Evolutionary conservation across 2,113 vertebrate species (phyloP), one percentile per base, ranked within the genome.

Genomic region (Ancistrus triradiatus): DNA sequence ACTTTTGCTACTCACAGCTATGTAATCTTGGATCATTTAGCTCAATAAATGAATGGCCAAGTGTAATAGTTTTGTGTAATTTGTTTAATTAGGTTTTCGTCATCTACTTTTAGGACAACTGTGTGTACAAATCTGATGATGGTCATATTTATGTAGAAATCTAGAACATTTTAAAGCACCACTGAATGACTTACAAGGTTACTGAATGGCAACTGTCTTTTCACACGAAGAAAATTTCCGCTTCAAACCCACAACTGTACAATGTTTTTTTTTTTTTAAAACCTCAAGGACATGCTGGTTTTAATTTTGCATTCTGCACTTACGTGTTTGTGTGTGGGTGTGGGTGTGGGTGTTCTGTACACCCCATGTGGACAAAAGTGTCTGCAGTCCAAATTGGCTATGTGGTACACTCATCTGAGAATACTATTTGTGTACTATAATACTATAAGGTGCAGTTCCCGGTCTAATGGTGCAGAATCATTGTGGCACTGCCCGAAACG

Each of bases 261-360:
- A 63, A 58, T 28, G 22, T 27, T 70, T 27, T n/a, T n/a, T n/a
- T n/a, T n/a, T n/a, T n/a, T n/a, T n/a, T 22, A 27, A 17, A 38
- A 15, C 43, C 31, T 14, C 1, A 24, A 48, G 51, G 9, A 47
- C 40, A 25, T 37, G 21, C 28, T 38, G 31, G 47, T 53, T 14
- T 40, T 25, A 60, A 48, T 22, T 33, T 51, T 22, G 31, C n/a
- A 44, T 33, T 22, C 5, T 27, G 52, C 5, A 24, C 60, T 44
- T 55, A 17, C 11, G 51, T 37, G 14, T 25, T n/a, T n/a, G n/a
- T n/a, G n/a, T n/a, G n/a, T n/a, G n/a, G n/a, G n/a, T n/a, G n/a
- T n/a, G n/a, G 43, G 13, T 22, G 17, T 1, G 9, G 27, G 27
- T 43, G 27, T 21, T 14, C 53, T 28, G 13, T 53, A 69, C 44